A percentile compares a stretch with the other conserved stretches of the same genome.
Evolutionary conservation across 92 coral and sea anemone species (phyloP).

Genomic region (Epizoanthus ramosus): DNA sequence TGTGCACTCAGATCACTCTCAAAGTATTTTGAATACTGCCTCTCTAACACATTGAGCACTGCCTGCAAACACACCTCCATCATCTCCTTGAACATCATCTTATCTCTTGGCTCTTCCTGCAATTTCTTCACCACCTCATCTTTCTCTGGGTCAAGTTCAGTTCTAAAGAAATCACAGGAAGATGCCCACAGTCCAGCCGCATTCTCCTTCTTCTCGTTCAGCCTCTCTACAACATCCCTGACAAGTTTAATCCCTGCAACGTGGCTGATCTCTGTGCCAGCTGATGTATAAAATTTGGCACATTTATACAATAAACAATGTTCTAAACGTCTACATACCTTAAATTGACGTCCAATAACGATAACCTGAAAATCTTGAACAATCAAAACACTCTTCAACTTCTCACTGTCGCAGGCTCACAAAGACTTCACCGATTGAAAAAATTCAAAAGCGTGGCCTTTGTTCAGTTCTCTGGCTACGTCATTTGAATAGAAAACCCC

Average conservation of each 20-base stretch:
- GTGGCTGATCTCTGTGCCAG: not conserved
- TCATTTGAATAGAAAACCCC: not conserved
- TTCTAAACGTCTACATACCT: too few relatives aligned
- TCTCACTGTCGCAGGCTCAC: not conserved
- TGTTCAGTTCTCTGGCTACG: not conserved
- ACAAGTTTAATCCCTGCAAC: conserved; percentile 4
- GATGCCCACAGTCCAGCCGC: not conserved
- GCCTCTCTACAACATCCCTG: not conserved
- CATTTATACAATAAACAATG: too few relatives aligned
- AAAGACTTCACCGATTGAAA: not conserved
- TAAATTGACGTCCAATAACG: too few relatives aligned
- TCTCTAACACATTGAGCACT: not conserved
- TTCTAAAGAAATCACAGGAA: not conserved
- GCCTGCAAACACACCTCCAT: conserved; percentile 2
- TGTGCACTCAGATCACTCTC: not conserved
- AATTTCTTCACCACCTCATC: not conserved
- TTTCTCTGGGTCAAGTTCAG: not conserved
- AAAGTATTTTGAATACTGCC: conserved; percentile 2
- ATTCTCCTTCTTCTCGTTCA: conserved; percentile 4
- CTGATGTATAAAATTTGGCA: not conserved
- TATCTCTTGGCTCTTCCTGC: not conserved
- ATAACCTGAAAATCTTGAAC: too few relatives aligned
- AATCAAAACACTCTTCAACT: not conserved
- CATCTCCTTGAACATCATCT: not conserved
- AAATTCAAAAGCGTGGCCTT: not conserved